phyloP scores from a whole-genome alignment of 35 echinoderm and acorn worm species.

The Anneissia japonica region DNA sequence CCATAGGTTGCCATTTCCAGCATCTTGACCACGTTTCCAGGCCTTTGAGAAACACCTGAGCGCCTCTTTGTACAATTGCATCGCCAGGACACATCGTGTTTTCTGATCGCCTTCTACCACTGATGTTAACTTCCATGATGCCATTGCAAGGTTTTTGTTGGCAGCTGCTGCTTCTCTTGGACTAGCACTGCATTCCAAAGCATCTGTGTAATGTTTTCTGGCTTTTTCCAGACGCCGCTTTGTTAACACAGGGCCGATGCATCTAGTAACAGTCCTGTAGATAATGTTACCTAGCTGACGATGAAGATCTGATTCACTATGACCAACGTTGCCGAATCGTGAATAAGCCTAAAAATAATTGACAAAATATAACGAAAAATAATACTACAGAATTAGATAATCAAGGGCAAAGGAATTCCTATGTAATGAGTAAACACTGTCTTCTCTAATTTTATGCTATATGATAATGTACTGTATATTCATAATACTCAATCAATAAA shows the following conservation, averaged over 20 bases:
- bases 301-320: neutral
- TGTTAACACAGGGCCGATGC: neutral
- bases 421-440: too few relatives aligned
- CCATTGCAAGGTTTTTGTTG: slow-evolving; percentile 19
- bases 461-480: too few relatives aligned
- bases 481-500: too few relatives aligned
- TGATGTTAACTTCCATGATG: slow-evolving; percentile 17
- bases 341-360: too few relatives aligned
- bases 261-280: slow-evolving; percentile 10
- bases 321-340: too few relatives aligned
- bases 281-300: neutral
- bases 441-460: too few relatives aligned
- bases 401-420: too few relatives aligned
- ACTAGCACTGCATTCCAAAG: neutral
- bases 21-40: neutral
- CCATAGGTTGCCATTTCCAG: neutral
- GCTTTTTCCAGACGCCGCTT: neutral
- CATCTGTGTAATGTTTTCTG: slow-evolving; percentile 3
- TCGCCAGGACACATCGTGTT: neutral
- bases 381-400: too few relatives aligned
- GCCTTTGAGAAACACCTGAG: slow-evolving; percentile 12
- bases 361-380: too few relatives aligned
- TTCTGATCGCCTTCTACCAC: neutral
- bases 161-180: slow-evolving; percentile 6
- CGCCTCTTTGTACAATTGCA: slow-evolving; percentile 3